Conservation (phyloP, 2,797 vertebrate genomes). For the Cyprinella venusta region DNA sequence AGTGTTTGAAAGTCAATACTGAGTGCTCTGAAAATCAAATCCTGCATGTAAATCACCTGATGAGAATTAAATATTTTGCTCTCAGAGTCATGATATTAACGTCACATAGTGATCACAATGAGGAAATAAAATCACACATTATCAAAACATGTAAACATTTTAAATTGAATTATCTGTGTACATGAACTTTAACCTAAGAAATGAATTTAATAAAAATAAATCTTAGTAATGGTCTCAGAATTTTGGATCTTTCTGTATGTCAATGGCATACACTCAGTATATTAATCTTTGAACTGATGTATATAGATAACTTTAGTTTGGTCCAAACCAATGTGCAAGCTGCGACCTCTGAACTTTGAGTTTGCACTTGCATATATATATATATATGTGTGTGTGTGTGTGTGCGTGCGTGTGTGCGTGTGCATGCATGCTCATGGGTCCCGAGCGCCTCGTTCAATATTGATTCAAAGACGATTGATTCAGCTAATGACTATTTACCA, state of each 20-base stretch:
- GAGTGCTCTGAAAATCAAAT: not conserved
- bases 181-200: not conserved
- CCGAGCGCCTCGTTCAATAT: conserved; percentile 64
- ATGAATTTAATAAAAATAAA: not conserved
- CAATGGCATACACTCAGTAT: not conserved
- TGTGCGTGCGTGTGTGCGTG: not conserved
- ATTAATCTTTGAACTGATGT: not conserved
- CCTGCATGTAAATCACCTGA: not conserved
- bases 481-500: conserved; percentile 84
- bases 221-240: not conserved
- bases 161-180: not conserved
- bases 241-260: not conserved
- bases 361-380: conserved; percentile 22
- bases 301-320: conserved; percentile 38
- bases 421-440: conserved; percentile 27
- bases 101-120: not conserved
- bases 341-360: conserved; percentile 72
- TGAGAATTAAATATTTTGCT: not conserved
- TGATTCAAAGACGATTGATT: conserved; percentile 77
- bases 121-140: too few relatives aligned
- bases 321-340: conserved; percentile 65
- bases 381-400: not conserved
- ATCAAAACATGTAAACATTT: not conserved
- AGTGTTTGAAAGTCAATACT: not conserved
- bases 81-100: not conserved